phyloP scores from a whole-genome alignment of 1,140 invertebrate species.

The Daktulosphaira vitifoliae region DNA sequence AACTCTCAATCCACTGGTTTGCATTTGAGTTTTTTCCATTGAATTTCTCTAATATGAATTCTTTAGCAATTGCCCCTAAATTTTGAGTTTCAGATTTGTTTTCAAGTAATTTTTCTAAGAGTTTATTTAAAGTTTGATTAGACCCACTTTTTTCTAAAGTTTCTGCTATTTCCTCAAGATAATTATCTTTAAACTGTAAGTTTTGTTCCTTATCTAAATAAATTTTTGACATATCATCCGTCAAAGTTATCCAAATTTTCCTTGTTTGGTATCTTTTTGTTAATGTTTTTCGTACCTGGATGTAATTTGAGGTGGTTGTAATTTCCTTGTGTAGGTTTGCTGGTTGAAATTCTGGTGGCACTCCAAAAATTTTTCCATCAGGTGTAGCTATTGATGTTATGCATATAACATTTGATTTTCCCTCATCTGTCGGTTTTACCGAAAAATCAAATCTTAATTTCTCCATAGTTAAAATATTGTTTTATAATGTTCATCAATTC shows the following conservation, averaged over 20 bases:
- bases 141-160: neutral
- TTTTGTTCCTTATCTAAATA: slow-evolving; percentile 21
- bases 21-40: slow-evolving; percentile 11
- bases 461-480: no score
- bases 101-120: slow-evolving; percentile 12
- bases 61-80: slow-evolving; percentile 12
- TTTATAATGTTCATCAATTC: no score
- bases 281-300: slow-evolving; percentile 8
- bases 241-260: slow-evolving; percentile 23
- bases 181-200: slow-evolving; percentile 14
- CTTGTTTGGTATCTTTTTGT: slow-evolving; percentile 9
- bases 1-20: slow-evolving; percentile 7
- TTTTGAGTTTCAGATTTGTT: slow-evolving; percentile 17
- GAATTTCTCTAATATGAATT: slow-evolving; percentile 9
- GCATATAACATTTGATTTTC: neutral
- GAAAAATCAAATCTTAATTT: neutral
- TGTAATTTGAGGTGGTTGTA: neutral
- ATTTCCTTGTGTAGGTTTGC: neutral
- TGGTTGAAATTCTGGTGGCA: neutral
- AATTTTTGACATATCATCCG: slow-evolving; percentile 11
- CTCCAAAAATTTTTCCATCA: slow-evolving; percentile 1
- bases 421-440: neutral
- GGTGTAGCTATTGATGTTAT: neutral
- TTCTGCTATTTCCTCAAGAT: slow-evolving; percentile 1
- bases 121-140: neutral